Evolutionary conservation across 1,140 invertebrate genomes (phyloP), one percentile per base, ranked within the genome.

Genomic region (Whitmania pigra): DNA sequence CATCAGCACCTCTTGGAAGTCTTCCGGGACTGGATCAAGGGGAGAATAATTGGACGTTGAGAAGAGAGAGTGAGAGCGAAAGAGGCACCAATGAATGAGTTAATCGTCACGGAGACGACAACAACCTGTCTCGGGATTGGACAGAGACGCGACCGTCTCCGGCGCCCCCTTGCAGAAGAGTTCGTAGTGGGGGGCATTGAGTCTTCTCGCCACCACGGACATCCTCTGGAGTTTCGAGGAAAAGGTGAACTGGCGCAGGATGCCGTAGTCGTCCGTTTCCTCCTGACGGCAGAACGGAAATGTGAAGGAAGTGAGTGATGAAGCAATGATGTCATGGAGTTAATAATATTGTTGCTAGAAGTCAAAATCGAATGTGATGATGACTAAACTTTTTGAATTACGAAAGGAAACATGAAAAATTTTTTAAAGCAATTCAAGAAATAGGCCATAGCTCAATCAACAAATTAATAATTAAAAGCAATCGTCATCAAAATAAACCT

Each of bases 141-240:
- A 88, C 2, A 89, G 79, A 67, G 85, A 85, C 0, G 81, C 77
- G 53, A 97, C 86, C 85, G 89, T 92, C 81, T 97, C 93, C 0
- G 93, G 93, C 0, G 93, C 89, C 0, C 93, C 93, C 83, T 97
- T 97, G 73, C 88, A 89, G 77, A 90, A 94, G 0, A 91, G 84
- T 71, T 87, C 85, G 73, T 90, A 87, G 53, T 87, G 80, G 36
- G 85, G 80, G 0, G 85, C 85, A 22, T 85, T 85, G 0, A 90
- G 78, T n/a, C 85, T 82, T 60, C 88, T 84, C 3, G 87, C 87
- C 67, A 94, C 88, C 0, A 96, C 93, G 29, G 89, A 89, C 87
- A 93, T 93, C 53, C 93, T 82, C 80, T 94, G 91, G 1, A 93
- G 83, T 29, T 86, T 87, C 18, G 91, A 94, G 69, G 89, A 89